Evolutionary conservation across 2,113 vertebrate genomes (phyloP).

Genomic region (Asarcornis scutulata): DNA sequence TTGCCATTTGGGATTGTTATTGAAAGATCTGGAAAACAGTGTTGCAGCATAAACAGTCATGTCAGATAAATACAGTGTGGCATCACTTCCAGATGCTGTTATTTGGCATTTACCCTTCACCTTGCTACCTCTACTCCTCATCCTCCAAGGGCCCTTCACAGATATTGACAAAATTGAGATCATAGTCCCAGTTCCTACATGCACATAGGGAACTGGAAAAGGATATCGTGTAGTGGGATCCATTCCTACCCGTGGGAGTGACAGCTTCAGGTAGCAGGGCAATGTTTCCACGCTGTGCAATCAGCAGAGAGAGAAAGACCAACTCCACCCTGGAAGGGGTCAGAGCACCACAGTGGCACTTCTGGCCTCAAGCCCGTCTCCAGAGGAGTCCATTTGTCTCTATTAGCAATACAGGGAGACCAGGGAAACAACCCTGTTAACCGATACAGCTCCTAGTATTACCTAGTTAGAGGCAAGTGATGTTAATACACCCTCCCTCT

Average conservation of each 20-base stretch:
- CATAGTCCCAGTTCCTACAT: rapidly evolving
- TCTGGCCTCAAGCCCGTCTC: rapidly evolving
- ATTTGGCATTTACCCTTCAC: neutral
- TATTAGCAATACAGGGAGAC: neutral
- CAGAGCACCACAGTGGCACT: neutral
- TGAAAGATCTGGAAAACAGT: neutral
- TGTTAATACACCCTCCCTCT: neutral
- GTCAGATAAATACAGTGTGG: neutral
- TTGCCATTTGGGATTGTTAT: neutral
- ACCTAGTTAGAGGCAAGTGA: neutral
- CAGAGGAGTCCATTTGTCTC: neutral
- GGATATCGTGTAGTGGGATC: neutral
- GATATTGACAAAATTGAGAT: neutral
- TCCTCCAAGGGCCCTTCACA: neutral
- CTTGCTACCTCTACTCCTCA: neutral
- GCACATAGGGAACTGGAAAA: neutral
- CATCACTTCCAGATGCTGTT: neutral
- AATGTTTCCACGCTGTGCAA: neutral
- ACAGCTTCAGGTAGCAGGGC: neutral
- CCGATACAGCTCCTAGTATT: neutral
- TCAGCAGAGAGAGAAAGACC: neutral
- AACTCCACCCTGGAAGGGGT: neutral
- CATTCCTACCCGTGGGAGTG: neutral
- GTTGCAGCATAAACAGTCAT: neutral
- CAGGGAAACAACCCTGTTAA: neutral